Evolutionary conservation across 2,888 invertebrate genomes (phyloP).

Genomic region (Lottia gigantea): DNA sequence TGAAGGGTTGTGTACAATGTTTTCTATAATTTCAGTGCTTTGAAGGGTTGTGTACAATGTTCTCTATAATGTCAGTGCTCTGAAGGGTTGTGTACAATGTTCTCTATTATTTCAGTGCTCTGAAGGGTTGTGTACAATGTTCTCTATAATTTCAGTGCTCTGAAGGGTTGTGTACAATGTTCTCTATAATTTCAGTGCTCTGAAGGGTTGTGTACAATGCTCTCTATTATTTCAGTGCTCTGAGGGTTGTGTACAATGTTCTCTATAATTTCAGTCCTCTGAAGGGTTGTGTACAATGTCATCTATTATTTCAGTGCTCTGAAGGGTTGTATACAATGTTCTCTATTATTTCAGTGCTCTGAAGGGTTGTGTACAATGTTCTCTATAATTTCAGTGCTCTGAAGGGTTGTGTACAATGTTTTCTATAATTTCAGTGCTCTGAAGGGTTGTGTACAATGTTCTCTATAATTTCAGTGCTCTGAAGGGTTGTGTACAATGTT

Average conservation of each 20-base stretch:
- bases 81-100: constrained; percentile 56
- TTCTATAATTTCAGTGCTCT: no score
- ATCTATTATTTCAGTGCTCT: no score
- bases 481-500: constrained; percentile 54
- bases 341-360: no score
- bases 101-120: no score
- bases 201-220: constrained; percentile 57
- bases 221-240: no score
- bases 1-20: constrained; percentile 56
- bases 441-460: constrained; percentile 54
- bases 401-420: constrained; percentile 54
- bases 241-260: constrained; percentile 57
- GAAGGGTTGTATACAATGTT: constrained; percentile 54
- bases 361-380: constrained; percentile 54
- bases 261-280: no score
- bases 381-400: no score
- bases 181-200: no score
- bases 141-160: no score
- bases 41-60: constrained; percentile 56
- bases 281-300: constrained; percentile 53
- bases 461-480: no score
- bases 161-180: constrained; percentile 56
- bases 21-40: no score
- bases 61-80: no score
- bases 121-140: constrained; percentile 56